phyloP scores from a whole-genome alignment of 1,140 invertebrate genomes.

The Drosophila fuyamai region DNA sequence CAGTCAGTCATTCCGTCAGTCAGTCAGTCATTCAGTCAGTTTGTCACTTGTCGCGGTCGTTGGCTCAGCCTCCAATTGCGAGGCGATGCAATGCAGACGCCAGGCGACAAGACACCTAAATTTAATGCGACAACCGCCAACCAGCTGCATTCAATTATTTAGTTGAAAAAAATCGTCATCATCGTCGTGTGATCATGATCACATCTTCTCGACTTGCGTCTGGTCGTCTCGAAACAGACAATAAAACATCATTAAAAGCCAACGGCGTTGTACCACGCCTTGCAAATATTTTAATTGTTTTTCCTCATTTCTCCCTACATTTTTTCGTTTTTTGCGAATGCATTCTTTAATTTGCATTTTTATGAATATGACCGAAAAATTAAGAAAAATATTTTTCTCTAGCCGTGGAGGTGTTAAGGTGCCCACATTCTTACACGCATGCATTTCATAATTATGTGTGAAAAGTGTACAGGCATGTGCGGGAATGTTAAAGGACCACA shows the following conservation, averaged over 20 bases:
- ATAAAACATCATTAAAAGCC: conserved; percentile 82
- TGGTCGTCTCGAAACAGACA: conserved; percentile 70
- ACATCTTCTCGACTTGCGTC: conserved; percentile 41
- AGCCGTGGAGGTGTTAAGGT: conserved; percentile 37
- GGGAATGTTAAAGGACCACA: conserved; percentile 34
- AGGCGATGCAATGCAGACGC: conserved; percentile 49
- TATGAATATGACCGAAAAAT: conserved; percentile 58
- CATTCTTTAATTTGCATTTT: conserved; percentile 45
- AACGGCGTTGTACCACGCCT: conserved; percentile 72
- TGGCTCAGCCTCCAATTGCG: conserved; percentile 74
- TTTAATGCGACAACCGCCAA: conserved; percentile 81
- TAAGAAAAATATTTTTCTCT: conserved; percentile 26
- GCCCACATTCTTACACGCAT: conserved; percentile 28
- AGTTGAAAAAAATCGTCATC: conserved; percentile 68
- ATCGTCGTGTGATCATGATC: conserved; percentile 54
- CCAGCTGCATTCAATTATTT: conserved; percentile 83
- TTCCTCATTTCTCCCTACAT: conserved; percentile 43
- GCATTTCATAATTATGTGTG: conserved; percentile 33
- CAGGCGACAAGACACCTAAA: conserved; percentile 75
- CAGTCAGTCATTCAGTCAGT: conserved; percentile 38
- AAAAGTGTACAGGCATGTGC: conserved; percentile 13
- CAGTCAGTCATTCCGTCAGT: conserved; percentile 36
- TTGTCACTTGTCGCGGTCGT: conserved; percentile 74
- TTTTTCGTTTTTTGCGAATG: conserved; percentile 15
- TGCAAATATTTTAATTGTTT: conserved; percentile 83